phyloP scores from a whole-genome alignment of 37 sponge, comb jelly and placozoan species.

The Spongia lamella region DNA sequence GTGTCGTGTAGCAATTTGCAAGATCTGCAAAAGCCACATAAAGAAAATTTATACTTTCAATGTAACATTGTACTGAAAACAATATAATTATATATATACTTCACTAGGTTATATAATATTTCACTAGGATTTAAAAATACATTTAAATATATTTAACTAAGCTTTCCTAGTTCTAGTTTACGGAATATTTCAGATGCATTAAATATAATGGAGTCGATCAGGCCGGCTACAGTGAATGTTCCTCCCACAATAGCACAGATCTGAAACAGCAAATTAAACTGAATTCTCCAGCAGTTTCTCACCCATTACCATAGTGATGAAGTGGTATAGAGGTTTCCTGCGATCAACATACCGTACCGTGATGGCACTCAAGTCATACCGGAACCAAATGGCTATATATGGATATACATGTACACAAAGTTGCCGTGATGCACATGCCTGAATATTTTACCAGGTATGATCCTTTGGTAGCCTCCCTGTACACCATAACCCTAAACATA shows the following conservation, averaged over 20 bases:
- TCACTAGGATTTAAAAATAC: not conserved
- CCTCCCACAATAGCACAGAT: constrained; percentile 59
- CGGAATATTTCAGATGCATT: constrained; percentile 38
- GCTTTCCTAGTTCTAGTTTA: constrained; percentile 45
- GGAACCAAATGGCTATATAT: constrained; percentile 46
- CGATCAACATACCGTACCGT: constrained; percentile 44
- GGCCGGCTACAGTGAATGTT: constrained; percentile 50
- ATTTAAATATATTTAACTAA: constrained; percentile 15
- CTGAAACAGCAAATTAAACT: constrained; percentile 5
- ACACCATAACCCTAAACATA: no score
- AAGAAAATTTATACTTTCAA: not conserved
- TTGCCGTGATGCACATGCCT: not conserved
- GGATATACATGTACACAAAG: not conserved
- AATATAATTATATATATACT: not conserved
- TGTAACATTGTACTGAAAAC: not conserved
- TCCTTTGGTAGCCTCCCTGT: no score
- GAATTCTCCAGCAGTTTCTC: no score
- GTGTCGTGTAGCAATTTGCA: constrained; percentile 45
- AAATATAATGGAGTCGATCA: constrained; percentile 46
- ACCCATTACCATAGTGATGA: constrained; percentile 53
- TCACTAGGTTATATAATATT: not conserved
- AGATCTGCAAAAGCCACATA: constrained; percentile 45
- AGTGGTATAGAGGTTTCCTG: constrained; percentile 44
- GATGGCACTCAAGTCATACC: constrained; percentile 49
- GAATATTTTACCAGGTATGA: not conserved